Evolutionary conservation across 2,797 vertebrate genomes (phyloP), one percentile per base, ranked within the genome.

Genomic region (Orestias chungarensis): DNA sequence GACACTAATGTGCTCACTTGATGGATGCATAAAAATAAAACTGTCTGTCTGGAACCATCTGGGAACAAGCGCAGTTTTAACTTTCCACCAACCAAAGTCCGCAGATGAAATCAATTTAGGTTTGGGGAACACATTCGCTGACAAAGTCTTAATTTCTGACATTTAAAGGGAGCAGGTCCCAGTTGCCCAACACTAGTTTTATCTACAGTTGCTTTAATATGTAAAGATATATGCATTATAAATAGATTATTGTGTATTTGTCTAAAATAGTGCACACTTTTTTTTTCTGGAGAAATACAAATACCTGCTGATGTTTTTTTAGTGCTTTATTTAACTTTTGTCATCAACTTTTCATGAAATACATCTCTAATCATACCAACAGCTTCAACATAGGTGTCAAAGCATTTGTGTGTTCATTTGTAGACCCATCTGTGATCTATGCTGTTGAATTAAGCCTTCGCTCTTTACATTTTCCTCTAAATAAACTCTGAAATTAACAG

Each of bases 1-100:
- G 69, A 59, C 64, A 54, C 61, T 55, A 20, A 75, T 59, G 33
- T 23, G 66, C 1, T 29, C 4, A 3, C 49, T 50, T 50, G 49
- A 25, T 10, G 11, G 10, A 52, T 52, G n/a, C 10, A 52, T 52
- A 12, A 27, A 52, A 25, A 52, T 25, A 25, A 52, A 25, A 27
- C 15, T 6, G n/a, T n/a, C n/a, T n/a, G n/a, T n/a, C n/a, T n/a
- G n/a, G n/a, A n/a, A n/a, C n/a, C n/a, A n/a, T n/a, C n/a, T n/a
- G n/a, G n/a, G n/a, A n/a, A n/a, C n/a, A n/a, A n/a, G n/a, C n/a
- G 3, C 4, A 23, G 47, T 20, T 49, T 55, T 54, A 70, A 66
- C 62, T 38, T 15, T 4, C 46, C 23, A 33, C 23, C 23, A 44
- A 66, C 29, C 20, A 15, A 14, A 29, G 29, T 50, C 20, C 18